Evolutionary conservation across 2,888 invertebrate genomes (phyloP).

Genomic region (Octodonta nipae): DNA sequence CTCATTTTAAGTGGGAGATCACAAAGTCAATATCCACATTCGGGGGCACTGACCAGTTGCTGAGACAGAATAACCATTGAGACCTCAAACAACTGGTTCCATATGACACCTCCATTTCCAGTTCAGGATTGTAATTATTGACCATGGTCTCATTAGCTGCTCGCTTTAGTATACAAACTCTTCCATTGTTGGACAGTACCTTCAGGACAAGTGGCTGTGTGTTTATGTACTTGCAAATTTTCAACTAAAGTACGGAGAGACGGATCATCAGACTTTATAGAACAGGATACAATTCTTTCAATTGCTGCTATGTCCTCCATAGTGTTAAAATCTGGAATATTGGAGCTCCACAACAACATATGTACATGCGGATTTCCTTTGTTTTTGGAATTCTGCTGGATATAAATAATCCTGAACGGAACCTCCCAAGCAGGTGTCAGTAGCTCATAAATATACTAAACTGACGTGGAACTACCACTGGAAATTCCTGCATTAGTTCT

Average conservation of each 20-base stretch:
- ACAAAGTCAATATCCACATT: not conserved
- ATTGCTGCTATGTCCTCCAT: no score
- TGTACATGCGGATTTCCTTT: not conserved
- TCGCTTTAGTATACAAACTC: not conserved
- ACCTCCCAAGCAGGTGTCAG: no score
- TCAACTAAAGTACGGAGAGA: not conserved
- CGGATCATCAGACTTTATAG: not conserved
- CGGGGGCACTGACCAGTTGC: no score
- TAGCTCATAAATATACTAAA: not conserved
- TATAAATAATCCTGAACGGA: no score
- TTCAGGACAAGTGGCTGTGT: no score
- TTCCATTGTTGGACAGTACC: not conserved
- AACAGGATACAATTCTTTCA: no score
- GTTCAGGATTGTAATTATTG: not conserved
- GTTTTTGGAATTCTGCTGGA: not conserved
- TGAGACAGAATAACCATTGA: no score
- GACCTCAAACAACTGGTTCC: no score
- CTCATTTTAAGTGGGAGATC: not conserved
- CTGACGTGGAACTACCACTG: not conserved
- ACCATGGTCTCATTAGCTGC: not conserved
- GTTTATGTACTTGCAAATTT: not conserved
- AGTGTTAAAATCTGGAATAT: no score
- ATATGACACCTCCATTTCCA: no score
- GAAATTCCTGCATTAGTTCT: not conserved
- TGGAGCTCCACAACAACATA: not conserved